These are phyloP conservation scores for Peromyscus attwateri DNA, from an alignment of 2,797 vertebrate genomes.

Conservation along the genomic window DNA sequence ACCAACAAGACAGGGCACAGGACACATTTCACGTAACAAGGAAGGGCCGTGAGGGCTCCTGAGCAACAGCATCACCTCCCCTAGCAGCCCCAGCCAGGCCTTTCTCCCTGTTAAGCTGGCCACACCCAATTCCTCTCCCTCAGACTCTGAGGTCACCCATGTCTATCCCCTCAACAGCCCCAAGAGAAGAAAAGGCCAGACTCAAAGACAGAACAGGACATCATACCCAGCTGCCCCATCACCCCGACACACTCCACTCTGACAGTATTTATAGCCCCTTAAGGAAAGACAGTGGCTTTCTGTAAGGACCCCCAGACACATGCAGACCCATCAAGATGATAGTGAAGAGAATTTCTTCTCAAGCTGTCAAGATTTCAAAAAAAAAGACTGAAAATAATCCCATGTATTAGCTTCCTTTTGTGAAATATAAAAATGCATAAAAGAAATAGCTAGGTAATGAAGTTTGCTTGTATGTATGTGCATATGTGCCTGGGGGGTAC, in stretches of 20 bases:
- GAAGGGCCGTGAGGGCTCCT: background rate
- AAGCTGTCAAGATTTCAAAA: background rate
- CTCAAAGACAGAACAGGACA: background rate
- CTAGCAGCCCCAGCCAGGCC: too few relatives aligned
- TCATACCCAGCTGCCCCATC: background rate
- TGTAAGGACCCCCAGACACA: background rate
- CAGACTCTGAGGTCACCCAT: background rate
- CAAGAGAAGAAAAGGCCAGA: background rate
- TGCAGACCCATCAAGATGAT: background rate
- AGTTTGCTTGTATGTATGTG: background rate
- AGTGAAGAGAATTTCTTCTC: background rate
- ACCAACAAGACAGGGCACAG: background rate
- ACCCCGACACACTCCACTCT: background rate
- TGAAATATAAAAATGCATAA: slow-evolving; percentile 4
- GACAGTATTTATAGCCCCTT: background rate
- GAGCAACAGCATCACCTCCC: background rate
- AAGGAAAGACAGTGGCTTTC: background rate
- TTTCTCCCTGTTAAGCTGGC: background rate
- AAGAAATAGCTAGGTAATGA: background rate
- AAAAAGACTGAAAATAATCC: background rate
- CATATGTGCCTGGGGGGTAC: background rate
- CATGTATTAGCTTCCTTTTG: background rate
- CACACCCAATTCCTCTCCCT: background rate
- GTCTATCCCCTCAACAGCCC: background rate
- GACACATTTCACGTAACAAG: background rate